Evolutionary conservation across 1,140 invertebrate genomes (phyloP), one percentile per base, ranked within the genome.

Genomic region (Drosophila truncata): DNA sequence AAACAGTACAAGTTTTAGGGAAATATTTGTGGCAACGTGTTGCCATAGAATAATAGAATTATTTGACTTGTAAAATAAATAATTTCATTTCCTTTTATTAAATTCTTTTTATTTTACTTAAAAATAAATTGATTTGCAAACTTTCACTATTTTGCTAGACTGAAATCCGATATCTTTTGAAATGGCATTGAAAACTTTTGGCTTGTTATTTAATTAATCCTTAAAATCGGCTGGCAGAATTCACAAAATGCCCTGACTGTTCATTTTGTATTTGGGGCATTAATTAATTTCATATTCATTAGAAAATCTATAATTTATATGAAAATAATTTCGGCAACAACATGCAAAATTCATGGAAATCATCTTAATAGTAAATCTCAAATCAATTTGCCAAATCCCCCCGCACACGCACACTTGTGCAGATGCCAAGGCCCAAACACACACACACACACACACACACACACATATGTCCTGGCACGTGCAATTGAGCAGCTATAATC

Each of bases 401-500:
- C 44, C 18, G 27, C 27, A 29, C 27, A 27, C 27, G 23, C 63
- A 42, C 52, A 66, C 37, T 44, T 27, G 25, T 42, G 25, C 35
- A 62, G 55, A 71, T 10, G 31, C 46, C 33, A 25, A 44, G 58
- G 59, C 18, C n/a, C 35, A 35, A n/a, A n/a, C n/a, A 23, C 16
- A 23, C 18, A 55, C 8, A 25, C 14, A 7, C 20, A 20, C 14
- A 18, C 18, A 20, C 20, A 20, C n/a, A 23, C 18, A 20, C 18
- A 55, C 9, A 25, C 14, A 7, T 8, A 25, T n/a, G 29, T 18
- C 20, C 46, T 55, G 20, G 75, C 39, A 83, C 84, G 84, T 88
- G 84, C 84, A 87, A 84, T 88, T 83, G 84, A 88, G 84, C 80
- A 88, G 77, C 87, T 75, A 80, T 87, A 87, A 87, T 87, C 84